Evolutionary conservation across 2,113 vertebrate genomes (phyloP), one percentile per base, ranked within the genome.

Genomic region (Chionis minor): DNA sequence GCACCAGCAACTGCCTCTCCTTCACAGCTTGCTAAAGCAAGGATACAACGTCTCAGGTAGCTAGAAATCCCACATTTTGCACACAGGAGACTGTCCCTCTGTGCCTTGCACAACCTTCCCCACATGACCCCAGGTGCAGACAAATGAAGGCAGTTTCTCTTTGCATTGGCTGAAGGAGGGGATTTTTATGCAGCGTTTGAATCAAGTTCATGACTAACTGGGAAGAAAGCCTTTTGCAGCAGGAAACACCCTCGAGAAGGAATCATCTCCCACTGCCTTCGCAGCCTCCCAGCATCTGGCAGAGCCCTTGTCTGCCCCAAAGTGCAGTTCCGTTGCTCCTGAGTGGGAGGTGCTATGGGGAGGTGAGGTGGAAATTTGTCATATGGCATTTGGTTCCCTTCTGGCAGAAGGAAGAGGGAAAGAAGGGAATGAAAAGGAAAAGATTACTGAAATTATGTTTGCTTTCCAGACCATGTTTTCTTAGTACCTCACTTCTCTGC

Each of bases 211-310:
- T 11, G n/a, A 61, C 33, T 35, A n/a, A 51, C 80, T 56, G 47
- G 47, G 47, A 85, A 23, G 26, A 86, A 72, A 86, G 13, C 22
- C 11, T 83, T 83, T 47, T 45, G 56, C 66, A 80, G 14, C 8
- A 51, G 54, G 33, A 92, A 83, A 88, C 0, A 0, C 42, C 75
- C 40, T 55, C 1, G 2, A 74, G 33, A 65, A 82, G 40, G 20
- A 32, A 69, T 38, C 4, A 0, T 22, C 22, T 92, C 62, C 22
- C 32, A n/a, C 38, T 0, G 0, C n/a, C 56, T 65, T 35, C 5
- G 1, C n/a, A 81, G 42, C 40, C 27, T 47, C 24, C 10, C 19
- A n/a, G 52, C 19, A 54, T n/a, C 90, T 78, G 69, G 28, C 58
- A 56, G 71, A 86, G 73, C n/a, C 28, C 45, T 35, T 44, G 23